Base-by-base conservation (phyloP, 2,113 vertebrate species). In the Pomatorhinus ruficollis region DNA sequence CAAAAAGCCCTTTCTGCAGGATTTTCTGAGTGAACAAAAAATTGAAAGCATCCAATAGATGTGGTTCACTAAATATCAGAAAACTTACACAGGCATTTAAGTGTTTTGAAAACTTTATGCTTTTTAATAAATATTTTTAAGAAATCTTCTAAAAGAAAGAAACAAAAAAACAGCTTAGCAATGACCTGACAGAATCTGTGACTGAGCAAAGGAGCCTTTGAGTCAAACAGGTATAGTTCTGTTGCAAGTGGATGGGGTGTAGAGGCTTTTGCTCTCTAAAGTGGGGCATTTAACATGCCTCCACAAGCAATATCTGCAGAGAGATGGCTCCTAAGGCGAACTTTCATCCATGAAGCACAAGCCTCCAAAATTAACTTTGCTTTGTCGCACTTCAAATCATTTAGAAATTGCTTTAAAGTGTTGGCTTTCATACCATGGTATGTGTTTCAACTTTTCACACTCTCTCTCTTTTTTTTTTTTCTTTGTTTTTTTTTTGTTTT, bases 81-180 rank as follows among this genome's bases (percentile, higher is more conserved):
- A 74, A 47, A 60, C 1, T 42, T 83, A 37, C 0, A 0, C 3
- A 60, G 42, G 1, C 9, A 25, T 49, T 69, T 45, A 80, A 53
- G 20, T 60, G 2, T 53, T 83, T 83, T 57, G 20, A 72, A 79
- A 80, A 27, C 23, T 22, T 25, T 80, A n/a, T 28, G 1, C 4
- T 10, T 23, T 85, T 78, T 54, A 83, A 53, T 28, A 54, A 75
- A 23, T 24, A 39, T 20, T 83, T 65, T 47, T 5, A 75, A 63
- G 10, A 22, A 5, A n/a, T 45, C 22, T 76, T 84, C 15, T 54
- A 17, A 35, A 56, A 42, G 19, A 22, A 66, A 12, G 4, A 19
- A 40, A 9, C 1, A 15, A 15, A 1, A 1, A 22, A 21, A 4
- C 3, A 39, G 11, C 18, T 3, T 37, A 37, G 9, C 8, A 50